Conservation (phyloP, 2,113 vertebrate genomes). For the Lichenostomus cassidix region DNA sequence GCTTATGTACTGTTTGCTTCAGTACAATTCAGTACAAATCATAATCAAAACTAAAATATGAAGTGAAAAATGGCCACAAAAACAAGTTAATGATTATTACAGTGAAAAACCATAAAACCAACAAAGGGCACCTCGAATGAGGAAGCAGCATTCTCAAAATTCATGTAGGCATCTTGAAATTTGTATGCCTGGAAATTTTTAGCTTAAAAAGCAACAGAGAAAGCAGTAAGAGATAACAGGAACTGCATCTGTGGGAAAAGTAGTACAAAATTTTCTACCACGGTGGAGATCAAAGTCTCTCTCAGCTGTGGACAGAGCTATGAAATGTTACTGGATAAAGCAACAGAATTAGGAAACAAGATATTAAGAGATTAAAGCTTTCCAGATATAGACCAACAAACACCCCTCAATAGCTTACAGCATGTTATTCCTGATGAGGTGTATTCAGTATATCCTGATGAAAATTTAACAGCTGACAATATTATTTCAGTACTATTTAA, state of each 20-base stretch:
- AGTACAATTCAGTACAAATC: too few relatives aligned
- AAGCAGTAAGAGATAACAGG: background rate
- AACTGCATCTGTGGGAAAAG: background rate
- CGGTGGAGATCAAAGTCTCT: background rate
- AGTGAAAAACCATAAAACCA: background rate
- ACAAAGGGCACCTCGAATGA: background rate
- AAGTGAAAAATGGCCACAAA: background rate
- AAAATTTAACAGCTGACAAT: background rate
- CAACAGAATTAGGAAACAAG: conserved; percentile 39
- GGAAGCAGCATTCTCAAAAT: background rate
- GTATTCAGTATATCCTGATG: background rate
- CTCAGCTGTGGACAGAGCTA: conserved; percentile 21
- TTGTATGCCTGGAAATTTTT: background rate
- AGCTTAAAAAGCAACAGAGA: background rate
- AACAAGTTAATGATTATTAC: background rate
- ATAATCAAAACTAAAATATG: background rate
- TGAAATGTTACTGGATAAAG: background rate
- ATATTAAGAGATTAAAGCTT: conserved; percentile 13
- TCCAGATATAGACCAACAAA: conserved; percentile 5
- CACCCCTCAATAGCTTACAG: background rate
- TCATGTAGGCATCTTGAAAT: background rate
- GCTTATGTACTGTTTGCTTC: background rate
- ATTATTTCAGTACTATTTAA: background rate
- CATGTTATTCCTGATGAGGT: background rate
- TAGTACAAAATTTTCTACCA: conserved; percentile 2